Percentiles rank a stretch among this genome's conserved stretches.
These are phyloP conservation scores for Eumaeus atala DNA, from an alignment of 1,140 invertebrate genomes.

Conservation along the genomic window DNA sequence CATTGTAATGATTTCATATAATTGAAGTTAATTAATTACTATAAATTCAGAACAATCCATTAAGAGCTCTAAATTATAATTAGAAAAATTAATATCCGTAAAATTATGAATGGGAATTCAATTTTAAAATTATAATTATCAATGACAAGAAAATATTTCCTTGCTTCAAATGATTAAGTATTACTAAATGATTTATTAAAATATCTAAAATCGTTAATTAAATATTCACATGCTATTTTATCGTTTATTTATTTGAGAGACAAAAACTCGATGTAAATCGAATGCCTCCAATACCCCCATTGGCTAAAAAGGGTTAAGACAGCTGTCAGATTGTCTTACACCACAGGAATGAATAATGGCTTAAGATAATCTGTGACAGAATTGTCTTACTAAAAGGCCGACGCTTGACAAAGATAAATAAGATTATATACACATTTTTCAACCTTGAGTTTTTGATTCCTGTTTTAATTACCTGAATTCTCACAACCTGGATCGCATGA, in stretches of 20 bases:
- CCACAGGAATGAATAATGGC: slow-evolving; percentile 66
- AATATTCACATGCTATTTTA: slow-evolving; percentile 8
- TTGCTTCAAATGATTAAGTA: neutral
- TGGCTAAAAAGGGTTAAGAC: slow-evolving; percentile 69
- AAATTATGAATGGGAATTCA: slow-evolving; percentile 4
- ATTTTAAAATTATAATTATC: neutral
- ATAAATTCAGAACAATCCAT: too few relatives aligned
- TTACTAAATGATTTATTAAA: neutral
- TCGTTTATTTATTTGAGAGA: slow-evolving; percentile 32
- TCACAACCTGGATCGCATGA: slow-evolving; percentile 55
- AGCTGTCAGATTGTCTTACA: slow-evolving; percentile 61
- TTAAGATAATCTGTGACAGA: slow-evolving; percentile 70
- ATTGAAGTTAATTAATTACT: too few relatives aligned
- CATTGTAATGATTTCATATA: too few relatives aligned
- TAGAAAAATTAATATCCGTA: neutral
- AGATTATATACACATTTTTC: slow-evolving; percentile 58
- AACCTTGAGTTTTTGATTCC: slow-evolving; percentile 57
- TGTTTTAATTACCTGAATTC: slow-evolving; percentile 70
- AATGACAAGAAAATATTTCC: neutral
- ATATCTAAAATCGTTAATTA: slow-evolving; percentile 4
- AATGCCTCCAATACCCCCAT: slow-evolving; percentile 60
- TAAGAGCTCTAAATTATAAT: too few relatives aligned
- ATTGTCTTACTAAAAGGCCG: slow-evolving; percentile 68
- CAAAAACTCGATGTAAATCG: slow-evolving; percentile 48
- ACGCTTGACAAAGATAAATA: slow-evolving; percentile 67